Conservation (phyloP, 2,888 invertebrate genomes). For the Therioaphis trifolii region DNA sequence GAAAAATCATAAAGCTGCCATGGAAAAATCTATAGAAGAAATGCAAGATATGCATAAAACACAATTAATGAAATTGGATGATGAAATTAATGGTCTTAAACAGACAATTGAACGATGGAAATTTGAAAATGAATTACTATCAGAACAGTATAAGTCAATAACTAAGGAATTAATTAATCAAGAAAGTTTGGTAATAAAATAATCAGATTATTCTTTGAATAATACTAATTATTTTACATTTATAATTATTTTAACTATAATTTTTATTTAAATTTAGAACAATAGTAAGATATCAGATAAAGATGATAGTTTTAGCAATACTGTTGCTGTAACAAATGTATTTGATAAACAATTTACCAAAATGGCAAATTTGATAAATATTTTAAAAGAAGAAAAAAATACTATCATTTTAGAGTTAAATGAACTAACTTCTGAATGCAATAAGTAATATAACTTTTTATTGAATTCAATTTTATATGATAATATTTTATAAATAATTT, state of each 20-base stretch:
- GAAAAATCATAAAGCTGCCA: slow-evolving; percentile 40
- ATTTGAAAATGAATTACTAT: slow-evolving; percentile 57
- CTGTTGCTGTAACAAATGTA: not conserved
- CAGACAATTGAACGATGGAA: slow-evolving; percentile 53
- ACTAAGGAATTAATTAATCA: slow-evolving; percentile 24
- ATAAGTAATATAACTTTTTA: slow-evolving; percentile 40
- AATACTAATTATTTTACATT: not conserved
- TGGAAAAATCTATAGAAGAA: slow-evolving; percentile 55
- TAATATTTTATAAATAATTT: not conserved
- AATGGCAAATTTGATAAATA: slow-evolving; percentile 57
- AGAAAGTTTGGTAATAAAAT: slow-evolving; percentile 29
- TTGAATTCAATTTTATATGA: not conserved
- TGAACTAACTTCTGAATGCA: slow-evolving; percentile 24
- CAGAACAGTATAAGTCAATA: slow-evolving; percentile 51
- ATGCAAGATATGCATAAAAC: slow-evolving; percentile 38
- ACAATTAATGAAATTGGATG: slow-evolving; percentile 11
- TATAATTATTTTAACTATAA: too few relatives aligned
- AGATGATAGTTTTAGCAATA: slow-evolving; percentile 42
- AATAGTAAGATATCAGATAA: slow-evolving; percentile 41
- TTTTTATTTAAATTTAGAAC: slow-evolving; percentile 41
- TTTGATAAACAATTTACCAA: slow-evolving; percentile 49
- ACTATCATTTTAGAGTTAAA: slow-evolving; percentile 39
- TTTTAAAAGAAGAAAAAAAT: slow-evolving; percentile 57
- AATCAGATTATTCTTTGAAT: not conserved
- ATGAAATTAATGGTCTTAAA: slow-evolving; percentile 48